phyloP scores from a whole-genome alignment of 2,888 invertebrate genomes.

The Tetanocera ferruginea region DNA sequence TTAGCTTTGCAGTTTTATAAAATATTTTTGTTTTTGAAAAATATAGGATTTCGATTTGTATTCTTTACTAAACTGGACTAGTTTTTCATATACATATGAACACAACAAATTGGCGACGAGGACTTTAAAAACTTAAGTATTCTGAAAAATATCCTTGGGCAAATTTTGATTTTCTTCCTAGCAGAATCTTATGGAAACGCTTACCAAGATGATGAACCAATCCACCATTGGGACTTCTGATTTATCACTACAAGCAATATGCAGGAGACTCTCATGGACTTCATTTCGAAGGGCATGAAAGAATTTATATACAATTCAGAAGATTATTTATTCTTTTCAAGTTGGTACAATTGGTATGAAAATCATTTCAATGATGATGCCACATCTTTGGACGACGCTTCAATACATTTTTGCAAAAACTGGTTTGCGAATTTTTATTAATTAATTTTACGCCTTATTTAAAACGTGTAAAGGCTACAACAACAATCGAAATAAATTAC shows the following conservation, averaged over 20 bases:
- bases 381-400: neutral
- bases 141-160: neutral
- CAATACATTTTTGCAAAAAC: conserved; percentile 24
- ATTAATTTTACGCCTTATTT: too few species aligned
- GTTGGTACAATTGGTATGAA: neutral
- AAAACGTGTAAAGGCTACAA: too few species aligned
- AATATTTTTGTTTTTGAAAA: too few species aligned
- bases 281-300: neutral
- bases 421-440: too few species aligned
- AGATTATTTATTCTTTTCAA: neutral
- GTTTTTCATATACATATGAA: too few species aligned
- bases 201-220: neutral
- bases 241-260: neutral
- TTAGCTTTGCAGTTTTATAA: too few species aligned
- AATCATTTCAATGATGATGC: neutral
- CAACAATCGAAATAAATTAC: conserved; percentile 15
- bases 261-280: neutral
- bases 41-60: too few species aligned
- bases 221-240: too few species aligned
- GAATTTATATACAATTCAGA: too few species aligned
- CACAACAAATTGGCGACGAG: too few species aligned
- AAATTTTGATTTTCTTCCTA: neutral
- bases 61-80: too few species aligned
- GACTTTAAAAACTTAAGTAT: too few species aligned
- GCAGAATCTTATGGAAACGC: neutral